These are phyloP conservation scores for Acheta domesticus DNA, from an alignment of 2,888 invertebrate genomes.

Conservation along the genomic window DNA sequence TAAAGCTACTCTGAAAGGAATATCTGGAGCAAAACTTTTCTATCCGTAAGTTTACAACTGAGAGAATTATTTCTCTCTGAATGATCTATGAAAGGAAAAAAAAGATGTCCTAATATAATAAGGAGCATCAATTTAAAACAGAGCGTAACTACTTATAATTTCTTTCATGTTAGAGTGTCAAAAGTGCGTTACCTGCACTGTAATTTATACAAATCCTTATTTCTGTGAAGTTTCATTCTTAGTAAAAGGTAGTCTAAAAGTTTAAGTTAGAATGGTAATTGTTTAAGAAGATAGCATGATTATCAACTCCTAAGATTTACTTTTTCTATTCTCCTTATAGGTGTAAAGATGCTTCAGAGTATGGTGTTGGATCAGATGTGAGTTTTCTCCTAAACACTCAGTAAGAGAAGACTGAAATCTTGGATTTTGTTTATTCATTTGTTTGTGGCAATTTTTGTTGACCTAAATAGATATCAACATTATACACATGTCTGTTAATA, in stretches of 20 bases:
- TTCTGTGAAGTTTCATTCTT: no score
- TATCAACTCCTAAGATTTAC: no score
- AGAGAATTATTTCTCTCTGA: conserved; percentile 30
- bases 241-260: not conserved
- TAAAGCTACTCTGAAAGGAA: conserved; percentile 59
- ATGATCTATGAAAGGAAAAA: conserved; percentile 11
- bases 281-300: no score
- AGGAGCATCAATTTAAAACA: no score
- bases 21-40: conserved; percentile 63
- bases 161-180: no score
- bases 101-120: not conserved
- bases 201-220: no score
- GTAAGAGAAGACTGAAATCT: not conserved
- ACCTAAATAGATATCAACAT: no score
- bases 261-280: no score
- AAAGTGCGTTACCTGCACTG: no score
- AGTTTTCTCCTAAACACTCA: conserved; percentile 53
- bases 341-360: conserved; percentile 52
- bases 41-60: conserved; percentile 52
- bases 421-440: not conserved
- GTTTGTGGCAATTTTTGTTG: not conserved
- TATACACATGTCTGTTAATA: no score
- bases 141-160: no score
- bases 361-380: conserved; percentile 57
- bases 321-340: conserved; percentile 47